Evolutionary conservation across 2,888 invertebrate species (phyloP).

Genomic region (Xylota segnis): DNA sequence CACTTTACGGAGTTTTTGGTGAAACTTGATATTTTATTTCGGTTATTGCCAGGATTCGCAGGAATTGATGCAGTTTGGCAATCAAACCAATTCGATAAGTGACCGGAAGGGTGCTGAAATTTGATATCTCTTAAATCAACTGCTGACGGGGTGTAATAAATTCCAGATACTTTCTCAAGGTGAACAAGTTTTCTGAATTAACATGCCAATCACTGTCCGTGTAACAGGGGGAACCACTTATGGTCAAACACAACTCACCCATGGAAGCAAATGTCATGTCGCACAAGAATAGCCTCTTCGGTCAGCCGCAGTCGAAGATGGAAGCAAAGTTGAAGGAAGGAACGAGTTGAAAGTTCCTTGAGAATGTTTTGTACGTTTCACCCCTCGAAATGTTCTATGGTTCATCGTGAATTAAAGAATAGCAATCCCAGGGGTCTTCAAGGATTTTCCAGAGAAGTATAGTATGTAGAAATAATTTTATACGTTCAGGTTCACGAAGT

Average conservation of each 20-base stretch:
- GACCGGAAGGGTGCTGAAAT: conserved; percentile 71
- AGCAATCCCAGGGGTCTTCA: conserved; percentile 41
- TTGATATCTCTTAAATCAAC: conserved; percentile 55
- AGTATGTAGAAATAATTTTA: conserved; percentile 52
- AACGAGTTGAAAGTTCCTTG: conserved; percentile 29
- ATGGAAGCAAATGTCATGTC: conserved; percentile 63
- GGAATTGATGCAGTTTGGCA: conserved; percentile 18
- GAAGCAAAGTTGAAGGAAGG: conserved; percentile 23
- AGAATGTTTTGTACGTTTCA: conserved; percentile 16
- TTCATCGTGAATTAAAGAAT: not conserved
- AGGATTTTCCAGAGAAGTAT: conserved; percentile 31
- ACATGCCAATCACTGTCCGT: conserved; percentile 64
- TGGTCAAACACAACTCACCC: conserved; percentile 65
- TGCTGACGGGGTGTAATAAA: conserved; percentile 60
- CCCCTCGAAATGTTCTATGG: conserved; percentile 30
- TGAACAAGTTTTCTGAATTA: conserved; percentile 61
- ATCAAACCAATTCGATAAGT: conserved; percentile 62
- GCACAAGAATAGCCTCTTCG: conserved; percentile 43
- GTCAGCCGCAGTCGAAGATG: conserved; percentile 55
- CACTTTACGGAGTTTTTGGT: conserved; percentile 55
- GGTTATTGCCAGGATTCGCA: not conserved
- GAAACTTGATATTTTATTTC: conserved; percentile 69
- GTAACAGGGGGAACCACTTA: conserved; percentile 59
- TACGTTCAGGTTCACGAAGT: conserved; percentile 58
- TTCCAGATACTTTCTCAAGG: conserved; percentile 22